These are phyloP conservation scores for Megathymus violae DNA, from an alignment of 1,140 invertebrate genomes.

Conservation along the genomic window DNA sequence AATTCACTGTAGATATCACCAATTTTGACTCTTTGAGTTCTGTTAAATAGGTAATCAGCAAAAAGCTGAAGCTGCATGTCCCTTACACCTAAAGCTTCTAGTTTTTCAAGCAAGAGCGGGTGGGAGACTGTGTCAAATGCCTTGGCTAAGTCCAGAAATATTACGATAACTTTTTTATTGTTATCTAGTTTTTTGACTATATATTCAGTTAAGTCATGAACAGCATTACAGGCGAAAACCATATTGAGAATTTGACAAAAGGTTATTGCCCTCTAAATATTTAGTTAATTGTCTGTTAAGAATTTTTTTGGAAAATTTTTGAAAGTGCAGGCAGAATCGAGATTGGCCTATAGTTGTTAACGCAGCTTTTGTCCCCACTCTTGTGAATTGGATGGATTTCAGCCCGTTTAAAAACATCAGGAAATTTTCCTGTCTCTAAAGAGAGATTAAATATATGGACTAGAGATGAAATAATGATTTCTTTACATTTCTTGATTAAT, in stretches of 20 bases:
- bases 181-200: not conserved
- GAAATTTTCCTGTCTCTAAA: not conserved
- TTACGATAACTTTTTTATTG: not conserved
- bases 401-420: not conserved
- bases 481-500: not conserved
- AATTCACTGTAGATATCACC: not conserved
- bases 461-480: not conserved
- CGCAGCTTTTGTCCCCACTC: not conserved
- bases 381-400: not conserved
- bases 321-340: not conserved
- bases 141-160: slow-evolving; percentile 6
- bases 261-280: not conserved
- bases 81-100: not conserved
- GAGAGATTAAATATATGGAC: not conserved
- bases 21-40: slow-evolving; percentile 6
- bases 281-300: not conserved
- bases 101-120: not conserved
- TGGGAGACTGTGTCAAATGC: not conserved
- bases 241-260: not conserved
- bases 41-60: not conserved
- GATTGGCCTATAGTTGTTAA: not conserved
- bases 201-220: not conserved
- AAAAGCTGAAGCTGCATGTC: not conserved
- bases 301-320: not conserved
- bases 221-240: not conserved